A percentile compares a stretch with the other conserved stretches of the same genome.
Evolutionary conservation across 2,888 invertebrate genomes (phyloP).

Genomic region (Fissipunctia ypsillon): DNA sequence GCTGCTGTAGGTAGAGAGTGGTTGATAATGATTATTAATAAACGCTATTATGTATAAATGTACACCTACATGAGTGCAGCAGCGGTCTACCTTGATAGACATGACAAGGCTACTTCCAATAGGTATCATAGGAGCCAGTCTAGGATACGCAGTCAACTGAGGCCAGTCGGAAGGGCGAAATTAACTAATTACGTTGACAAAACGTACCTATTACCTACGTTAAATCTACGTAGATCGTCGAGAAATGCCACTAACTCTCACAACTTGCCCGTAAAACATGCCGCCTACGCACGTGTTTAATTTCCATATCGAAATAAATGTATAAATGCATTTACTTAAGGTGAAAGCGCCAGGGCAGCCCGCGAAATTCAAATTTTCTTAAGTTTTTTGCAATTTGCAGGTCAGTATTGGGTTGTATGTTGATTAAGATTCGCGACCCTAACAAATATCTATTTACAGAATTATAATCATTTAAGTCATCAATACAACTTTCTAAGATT

Average conservation of each 20-base stretch:
- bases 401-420: too few relatives aligned
- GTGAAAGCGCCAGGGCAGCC: too few relatives aligned
- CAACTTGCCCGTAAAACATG: background rate
- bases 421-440: too few relatives aligned
- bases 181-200: background rate
- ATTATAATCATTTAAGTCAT: too few relatives aligned
- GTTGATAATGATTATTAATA: background rate
- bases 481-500: too few relatives aligned
- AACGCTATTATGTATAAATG: constrained; percentile 9
- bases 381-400: too few relatives aligned
- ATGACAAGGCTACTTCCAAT: too few relatives aligned
- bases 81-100: constrained; percentile 20
- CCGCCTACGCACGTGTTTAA: background rate
- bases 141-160: background rate
- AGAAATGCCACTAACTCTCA: background rate
- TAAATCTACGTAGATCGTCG: background rate
- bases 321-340: background rate
- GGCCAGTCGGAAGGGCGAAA: constrained; percentile 2
- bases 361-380: too few relatives aligned
- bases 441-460: too few relatives aligned
- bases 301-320: constrained; percentile 24
- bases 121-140: background rate
- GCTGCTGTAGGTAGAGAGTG: background rate
- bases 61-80: constrained; percentile 21
- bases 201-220: too few relatives aligned